Evolutionary conservation across 2,888 invertebrate genomes (phyloP).

Genomic region (Troglohyphantes excavatus): DNA sequence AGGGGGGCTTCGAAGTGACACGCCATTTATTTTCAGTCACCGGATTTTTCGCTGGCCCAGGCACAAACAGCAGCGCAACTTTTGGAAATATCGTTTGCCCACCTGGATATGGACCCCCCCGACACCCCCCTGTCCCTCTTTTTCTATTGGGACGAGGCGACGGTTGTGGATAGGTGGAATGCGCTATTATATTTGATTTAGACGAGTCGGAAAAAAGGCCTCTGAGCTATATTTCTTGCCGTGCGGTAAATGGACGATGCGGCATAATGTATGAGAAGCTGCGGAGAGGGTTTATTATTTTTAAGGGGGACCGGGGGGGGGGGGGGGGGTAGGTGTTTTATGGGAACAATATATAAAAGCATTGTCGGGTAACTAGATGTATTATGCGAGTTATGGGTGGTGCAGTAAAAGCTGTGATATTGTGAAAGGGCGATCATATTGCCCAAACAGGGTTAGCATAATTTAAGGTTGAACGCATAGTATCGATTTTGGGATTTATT

Average conservation of each 20-base stretch:
- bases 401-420: neutral
- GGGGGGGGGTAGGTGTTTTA: neutral
- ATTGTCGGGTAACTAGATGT: neutral
- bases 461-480: too few species aligned
- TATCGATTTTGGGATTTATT: too few species aligned
- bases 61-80: slow-evolving; percentile 22
- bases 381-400: neutral
- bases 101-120: slow-evolving; percentile 25
- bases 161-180: neutral
- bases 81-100: neutral
- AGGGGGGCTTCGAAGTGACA: slow-evolving; percentile 22
- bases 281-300: neutral
- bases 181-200: slow-evolving; percentile 56
- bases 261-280: neutral
- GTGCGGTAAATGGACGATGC: neutral
- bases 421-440: too few species aligned
- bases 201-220: slow-evolving; percentile 31
- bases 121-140: neutral
- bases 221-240: slow-evolving; percentile 19
- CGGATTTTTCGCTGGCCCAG: slow-evolving; percentile 38
- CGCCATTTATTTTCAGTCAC: slow-evolving; percentile 58
- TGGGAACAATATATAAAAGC: neutral
- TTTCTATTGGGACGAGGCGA: slow-evolving; percentile 14
- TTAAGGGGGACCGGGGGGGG: neutral
- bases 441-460: too few species aligned